phyloP scores from a whole-genome alignment of 92 coral and sea anemone species.

The Ricordea florida region DNA sequence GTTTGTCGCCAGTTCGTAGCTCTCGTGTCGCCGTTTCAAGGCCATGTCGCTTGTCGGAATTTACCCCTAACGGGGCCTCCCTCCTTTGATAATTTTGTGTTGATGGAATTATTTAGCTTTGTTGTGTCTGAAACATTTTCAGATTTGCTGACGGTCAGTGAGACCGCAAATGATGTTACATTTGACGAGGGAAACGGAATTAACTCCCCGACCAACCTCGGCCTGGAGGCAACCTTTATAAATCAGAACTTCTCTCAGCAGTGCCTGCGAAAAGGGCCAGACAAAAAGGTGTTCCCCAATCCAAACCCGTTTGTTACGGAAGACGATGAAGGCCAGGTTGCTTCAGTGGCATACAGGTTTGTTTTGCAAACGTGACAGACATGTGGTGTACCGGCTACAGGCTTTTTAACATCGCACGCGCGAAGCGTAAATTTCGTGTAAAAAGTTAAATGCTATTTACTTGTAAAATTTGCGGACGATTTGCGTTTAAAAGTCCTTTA shows the following conservation, averaged over 20 bases:
- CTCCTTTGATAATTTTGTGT: too few relatives aligned
- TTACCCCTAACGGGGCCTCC: too few relatives aligned
- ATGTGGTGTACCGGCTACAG: background rate
- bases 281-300: slow-evolving; percentile 62
- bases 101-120: too few relatives aligned
- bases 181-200: slow-evolving; percentile 93
- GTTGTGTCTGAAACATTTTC: background rate
- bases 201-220: slow-evolving; percentile 94
- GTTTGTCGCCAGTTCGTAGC: too few relatives aligned
- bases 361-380: background rate
- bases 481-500: too few relatives aligned
- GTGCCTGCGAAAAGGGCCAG: slow-evolving; percentile 71
- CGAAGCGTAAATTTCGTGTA: too few relatives aligned
- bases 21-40: too few relatives aligned
- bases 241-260: slow-evolving; percentile 99
- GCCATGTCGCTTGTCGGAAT: too few relatives aligned
- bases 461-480: too few relatives aligned
- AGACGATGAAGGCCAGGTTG: slow-evolving; percentile 85
- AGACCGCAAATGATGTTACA: slow-evolving; percentile 90
- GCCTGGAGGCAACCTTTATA: slow-evolving; percentile 96
- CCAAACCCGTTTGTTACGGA: slow-evolving; percentile 95
- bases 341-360: slow-evolving; percentile 95
- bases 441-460: too few relatives aligned
- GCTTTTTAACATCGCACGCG: too few relatives aligned
- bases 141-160: slow-evolving; percentile 97